These are phyloP conservation scores for Pygoscelis adeliae DNA, from an alignment of 2,113 vertebrate species.

Conservation along the genomic window DNA sequence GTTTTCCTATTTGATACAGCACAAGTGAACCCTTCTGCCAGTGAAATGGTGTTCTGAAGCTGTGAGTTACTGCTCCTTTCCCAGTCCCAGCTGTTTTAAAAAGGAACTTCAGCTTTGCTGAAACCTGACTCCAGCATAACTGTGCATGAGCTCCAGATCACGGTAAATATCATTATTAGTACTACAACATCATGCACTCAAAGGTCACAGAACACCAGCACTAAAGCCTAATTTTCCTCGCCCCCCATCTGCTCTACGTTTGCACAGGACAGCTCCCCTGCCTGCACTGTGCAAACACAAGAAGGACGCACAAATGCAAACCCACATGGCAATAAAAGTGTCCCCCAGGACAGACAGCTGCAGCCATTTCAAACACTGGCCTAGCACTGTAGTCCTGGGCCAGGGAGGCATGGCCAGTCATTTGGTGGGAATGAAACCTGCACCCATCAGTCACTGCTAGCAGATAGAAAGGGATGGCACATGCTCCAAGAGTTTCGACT, in stretches of 20 bases:
- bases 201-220: background rate
- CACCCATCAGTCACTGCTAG: background rate
- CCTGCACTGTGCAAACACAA: background rate
- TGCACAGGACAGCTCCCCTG: background rate
- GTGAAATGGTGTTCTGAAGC: background rate
- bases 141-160: background rate
- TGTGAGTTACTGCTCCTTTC: background rate
- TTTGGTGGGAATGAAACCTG: background rate
- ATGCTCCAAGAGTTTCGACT: background rate
- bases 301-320: background rate
- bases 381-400: background rate
- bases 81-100: background rate
- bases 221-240: background rate
- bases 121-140: background rate
- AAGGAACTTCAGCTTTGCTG: background rate
- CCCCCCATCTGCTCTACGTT: background rate
- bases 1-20: background rate
- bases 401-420: background rate
- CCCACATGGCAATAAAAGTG: accelerated
- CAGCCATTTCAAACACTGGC: background rate
- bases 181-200: background rate
- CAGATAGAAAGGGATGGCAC: background rate
- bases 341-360: background rate
- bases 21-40: background rate
- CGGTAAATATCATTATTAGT: background rate